Percentiles rank a stretch among this genome's conserved stretches.
Conservation (phyloP, 1,140 invertebrate genomes). For the Euschistus heros region DNA sequence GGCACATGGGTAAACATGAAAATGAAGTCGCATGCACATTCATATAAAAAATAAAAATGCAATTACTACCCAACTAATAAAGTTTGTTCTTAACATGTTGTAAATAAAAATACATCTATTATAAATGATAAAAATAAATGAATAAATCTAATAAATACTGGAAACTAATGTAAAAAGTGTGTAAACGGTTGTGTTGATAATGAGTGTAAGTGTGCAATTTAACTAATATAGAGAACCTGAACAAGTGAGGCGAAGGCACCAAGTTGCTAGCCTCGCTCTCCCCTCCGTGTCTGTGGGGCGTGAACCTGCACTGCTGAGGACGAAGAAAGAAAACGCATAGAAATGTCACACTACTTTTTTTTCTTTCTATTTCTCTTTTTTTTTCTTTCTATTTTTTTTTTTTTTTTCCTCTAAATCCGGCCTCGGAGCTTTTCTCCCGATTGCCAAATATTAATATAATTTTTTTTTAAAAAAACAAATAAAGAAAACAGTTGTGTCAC, state of each 20-base stretch:
- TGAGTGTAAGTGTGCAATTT: conserved; percentile 8
- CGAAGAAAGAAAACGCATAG: conserved; percentile 29
- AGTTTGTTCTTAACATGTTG: no score
- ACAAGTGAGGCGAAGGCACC: conserved; percentile 6
- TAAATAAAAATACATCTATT: no score
- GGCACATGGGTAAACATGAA: no score
- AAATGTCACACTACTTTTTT: conserved; percentile 16
- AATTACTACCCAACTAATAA: no score
- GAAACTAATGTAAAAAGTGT: background rate
- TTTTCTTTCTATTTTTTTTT: background rate
- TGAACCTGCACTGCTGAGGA: conserved; percentile 27
- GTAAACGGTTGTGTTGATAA: background rate
- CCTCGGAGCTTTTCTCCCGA: conserved; percentile 6
- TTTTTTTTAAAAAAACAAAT: background rate
- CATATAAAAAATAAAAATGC: no score
- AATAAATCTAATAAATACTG: no score
- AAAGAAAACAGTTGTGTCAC: background rate
- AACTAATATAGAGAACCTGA: conserved; percentile 8
- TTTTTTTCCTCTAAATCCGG: background rate
- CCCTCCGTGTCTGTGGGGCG: background rate
- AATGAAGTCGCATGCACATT: no score
- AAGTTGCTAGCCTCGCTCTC: conserved; percentile 3
- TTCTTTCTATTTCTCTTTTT: background rate
- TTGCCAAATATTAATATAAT: background rate
- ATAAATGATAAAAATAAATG: no score